These are phyloP conservation scores for Thrips palmi DNA, from an alignment of 1,140 invertebrate species.

Conservation along the genomic window DNA sequence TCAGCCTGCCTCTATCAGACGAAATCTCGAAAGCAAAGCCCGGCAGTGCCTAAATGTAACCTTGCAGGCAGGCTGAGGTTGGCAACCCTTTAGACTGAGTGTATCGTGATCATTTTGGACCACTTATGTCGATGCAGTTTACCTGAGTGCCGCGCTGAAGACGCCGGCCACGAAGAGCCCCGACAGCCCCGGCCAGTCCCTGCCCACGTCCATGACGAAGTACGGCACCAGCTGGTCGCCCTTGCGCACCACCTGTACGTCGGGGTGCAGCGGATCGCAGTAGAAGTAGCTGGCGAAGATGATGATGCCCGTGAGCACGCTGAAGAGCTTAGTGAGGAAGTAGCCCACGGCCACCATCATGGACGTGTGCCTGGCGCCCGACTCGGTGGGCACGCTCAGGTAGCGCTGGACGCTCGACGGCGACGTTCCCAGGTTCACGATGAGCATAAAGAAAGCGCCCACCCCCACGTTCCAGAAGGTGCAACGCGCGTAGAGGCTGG, in stretches of 20 bases:
- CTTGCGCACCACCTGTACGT: constrained; percentile 31
- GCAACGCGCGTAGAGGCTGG: constrained; percentile 55
- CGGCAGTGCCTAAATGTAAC: no score
- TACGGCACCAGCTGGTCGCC: constrained; percentile 44
- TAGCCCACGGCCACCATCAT: constrained; percentile 33
- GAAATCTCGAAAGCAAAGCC: no score
- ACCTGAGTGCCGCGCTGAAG: constrained; percentile 51
- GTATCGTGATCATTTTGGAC: no score
- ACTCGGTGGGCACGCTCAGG: constrained; percentile 51
- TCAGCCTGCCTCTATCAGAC: no score
- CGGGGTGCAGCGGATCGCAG: constrained; percentile 67
- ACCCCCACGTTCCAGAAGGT: constrained; percentile 65
- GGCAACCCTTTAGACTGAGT: no score
- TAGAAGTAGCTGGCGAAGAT: constrained; percentile 64
- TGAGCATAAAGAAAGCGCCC: constrained; percentile 65
- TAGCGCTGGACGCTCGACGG: constrained; percentile 72
- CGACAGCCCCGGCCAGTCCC: constrained; percentile 42
- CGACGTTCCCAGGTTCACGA: constrained; percentile 70
- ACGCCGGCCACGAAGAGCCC: constrained; percentile 60
- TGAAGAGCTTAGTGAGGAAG: no score
- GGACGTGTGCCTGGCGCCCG: constrained; percentile 44
- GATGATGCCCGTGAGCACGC: constrained; percentile 51
- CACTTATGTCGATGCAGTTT: constrained; percentile 13
- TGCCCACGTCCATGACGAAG: constrained; percentile 54
- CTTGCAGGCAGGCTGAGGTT: no score